phyloP scores from a whole-genome alignment of 2,113 vertebrate species.

The Sinocyclocheilus anophthalmus region DNA sequence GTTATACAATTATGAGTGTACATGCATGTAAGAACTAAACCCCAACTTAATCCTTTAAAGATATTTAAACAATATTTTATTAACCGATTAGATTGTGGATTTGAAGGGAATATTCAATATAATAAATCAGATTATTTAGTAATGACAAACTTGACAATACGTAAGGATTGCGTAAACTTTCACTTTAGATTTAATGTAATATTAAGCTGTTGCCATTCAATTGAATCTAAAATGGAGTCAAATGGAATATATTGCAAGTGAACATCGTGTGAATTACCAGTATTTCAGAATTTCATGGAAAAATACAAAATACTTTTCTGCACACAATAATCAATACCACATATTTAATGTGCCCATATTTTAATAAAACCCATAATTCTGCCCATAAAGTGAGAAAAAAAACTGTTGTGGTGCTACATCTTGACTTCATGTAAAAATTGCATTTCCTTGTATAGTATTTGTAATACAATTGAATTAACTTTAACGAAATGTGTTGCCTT shows the following conservation, averaged over 20 bases:
- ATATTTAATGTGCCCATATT: constrained; percentile 21
- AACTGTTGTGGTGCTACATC: constrained; percentile 12
- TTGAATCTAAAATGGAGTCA: not conserved
- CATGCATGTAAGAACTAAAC: not conserved
- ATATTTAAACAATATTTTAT: not conserved
- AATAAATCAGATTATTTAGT: constrained; percentile 3
- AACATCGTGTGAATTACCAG: constrained; percentile 5
- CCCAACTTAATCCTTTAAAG: no score
- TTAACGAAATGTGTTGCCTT: not conserved
- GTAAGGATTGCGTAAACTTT: not conserved
- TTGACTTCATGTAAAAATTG: constrained; percentile 15
- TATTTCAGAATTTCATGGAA: constrained; percentile 8
- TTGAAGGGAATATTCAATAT: not conserved
- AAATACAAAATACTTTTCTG: constrained; percentile 26
- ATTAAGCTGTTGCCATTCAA: constrained; percentile 4
- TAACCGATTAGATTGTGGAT: not conserved
- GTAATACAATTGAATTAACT: no score
- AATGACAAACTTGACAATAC: constrained; percentile 17
- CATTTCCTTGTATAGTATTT: constrained; percentile 24
- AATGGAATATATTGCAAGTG: constrained; percentile 1
- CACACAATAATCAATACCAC: constrained; percentile 26
- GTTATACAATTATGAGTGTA: not conserved
- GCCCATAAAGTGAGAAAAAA: not conserved
- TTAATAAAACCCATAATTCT: constrained; percentile 17
- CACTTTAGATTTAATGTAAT: not conserved